Evolutionary conservation across 2,888 invertebrate genomes (phyloP).

Genomic region (Hirtodrosophila alboralis): DNA sequence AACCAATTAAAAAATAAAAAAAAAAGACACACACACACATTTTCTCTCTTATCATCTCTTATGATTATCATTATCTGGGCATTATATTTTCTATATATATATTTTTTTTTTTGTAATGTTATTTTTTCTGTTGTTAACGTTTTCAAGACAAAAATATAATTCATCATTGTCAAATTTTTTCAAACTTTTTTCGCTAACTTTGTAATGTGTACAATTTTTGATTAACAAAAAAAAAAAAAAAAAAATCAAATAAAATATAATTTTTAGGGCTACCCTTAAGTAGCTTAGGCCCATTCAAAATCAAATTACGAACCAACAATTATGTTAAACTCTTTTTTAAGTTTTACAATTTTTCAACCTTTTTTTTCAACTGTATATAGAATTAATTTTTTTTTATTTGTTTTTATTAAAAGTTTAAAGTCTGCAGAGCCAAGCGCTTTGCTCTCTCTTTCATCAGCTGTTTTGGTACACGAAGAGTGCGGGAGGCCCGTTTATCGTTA

Average conservation of each 20-base stretch:
- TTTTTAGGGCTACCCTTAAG: conserved; percentile 21
- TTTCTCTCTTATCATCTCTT: conserved; percentile 55
- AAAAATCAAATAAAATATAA: conserved; percentile 15
- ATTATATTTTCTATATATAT: conserved; percentile 23
- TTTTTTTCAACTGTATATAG: not conserved
- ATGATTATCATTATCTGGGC: conserved; percentile 44
- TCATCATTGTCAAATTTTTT: conserved; percentile 37
- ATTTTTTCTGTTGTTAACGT: conserved; percentile 23
- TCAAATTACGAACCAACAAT: not conserved
- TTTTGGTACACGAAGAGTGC: conserved; percentile 38
- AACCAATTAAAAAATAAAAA: conserved; percentile 55
- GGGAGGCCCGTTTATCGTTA: conserved; percentile 25
- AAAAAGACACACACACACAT: conserved; percentile 44
- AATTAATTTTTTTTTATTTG: conserved; percentile 13
- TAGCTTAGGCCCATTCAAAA: no score
- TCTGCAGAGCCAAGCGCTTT: conserved; percentile 16
- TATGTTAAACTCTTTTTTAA: not conserved
- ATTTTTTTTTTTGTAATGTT: conserved; percentile 4
- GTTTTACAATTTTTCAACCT: conserved; percentile 1
- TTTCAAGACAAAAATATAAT: conserved; percentile 29
- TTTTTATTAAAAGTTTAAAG: conserved; percentile 21
- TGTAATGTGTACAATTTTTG: conserved; percentile 52
- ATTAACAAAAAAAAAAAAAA: conserved; percentile 22
- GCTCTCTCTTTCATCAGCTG: conserved; percentile 32
- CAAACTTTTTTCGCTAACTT: conserved; percentile 47